Conservation (phyloP, 2,888 invertebrate genomes). For the Lordiphosa andalusiaca region DNA sequence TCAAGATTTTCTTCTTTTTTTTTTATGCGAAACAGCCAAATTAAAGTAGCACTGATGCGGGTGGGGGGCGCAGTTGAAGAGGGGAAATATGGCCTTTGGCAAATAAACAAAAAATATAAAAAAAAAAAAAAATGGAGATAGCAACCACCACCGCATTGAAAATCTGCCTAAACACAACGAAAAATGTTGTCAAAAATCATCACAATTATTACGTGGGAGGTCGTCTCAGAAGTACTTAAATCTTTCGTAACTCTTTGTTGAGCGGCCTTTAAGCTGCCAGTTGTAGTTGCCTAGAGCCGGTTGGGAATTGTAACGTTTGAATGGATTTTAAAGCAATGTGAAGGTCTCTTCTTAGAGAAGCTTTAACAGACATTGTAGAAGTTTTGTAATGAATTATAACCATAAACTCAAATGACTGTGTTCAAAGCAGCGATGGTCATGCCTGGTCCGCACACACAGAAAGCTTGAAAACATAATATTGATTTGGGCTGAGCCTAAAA, state of each 20-base stretch:
- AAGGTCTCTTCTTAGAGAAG: no score
- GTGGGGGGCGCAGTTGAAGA: constrained; percentile 1
- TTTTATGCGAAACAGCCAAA: constrained; percentile 47
- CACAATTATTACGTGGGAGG: neutral
- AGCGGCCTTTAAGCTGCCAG: no score
- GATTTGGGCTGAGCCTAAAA: no score
- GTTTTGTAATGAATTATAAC: no score
- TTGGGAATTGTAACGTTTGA: no score
- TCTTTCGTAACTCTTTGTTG: constrained; percentile 3
- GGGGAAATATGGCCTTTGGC: constrained; percentile 43
- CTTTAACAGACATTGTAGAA: no score
- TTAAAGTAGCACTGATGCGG: constrained; percentile 49
- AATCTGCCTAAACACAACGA: constrained; percentile 4
- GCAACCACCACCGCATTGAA: constrained; percentile 25
- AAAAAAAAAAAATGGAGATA: constrained; percentile 9
- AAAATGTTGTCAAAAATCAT: constrained; percentile 23
- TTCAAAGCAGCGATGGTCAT: no score
- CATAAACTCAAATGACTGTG: no score
- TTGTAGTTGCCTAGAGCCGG: no score
- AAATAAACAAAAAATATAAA: constrained; percentile 51
- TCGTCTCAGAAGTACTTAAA: constrained; percentile 40
- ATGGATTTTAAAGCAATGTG: no score
- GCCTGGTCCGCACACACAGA: no score
- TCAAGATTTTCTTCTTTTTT: constrained; percentile 45
- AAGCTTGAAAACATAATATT: no score